Evolutionary conservation across 2,113 vertebrate species (phyloP), one percentile per base, ranked within the genome.

Genomic region (Ciconia maguari): DNA sequence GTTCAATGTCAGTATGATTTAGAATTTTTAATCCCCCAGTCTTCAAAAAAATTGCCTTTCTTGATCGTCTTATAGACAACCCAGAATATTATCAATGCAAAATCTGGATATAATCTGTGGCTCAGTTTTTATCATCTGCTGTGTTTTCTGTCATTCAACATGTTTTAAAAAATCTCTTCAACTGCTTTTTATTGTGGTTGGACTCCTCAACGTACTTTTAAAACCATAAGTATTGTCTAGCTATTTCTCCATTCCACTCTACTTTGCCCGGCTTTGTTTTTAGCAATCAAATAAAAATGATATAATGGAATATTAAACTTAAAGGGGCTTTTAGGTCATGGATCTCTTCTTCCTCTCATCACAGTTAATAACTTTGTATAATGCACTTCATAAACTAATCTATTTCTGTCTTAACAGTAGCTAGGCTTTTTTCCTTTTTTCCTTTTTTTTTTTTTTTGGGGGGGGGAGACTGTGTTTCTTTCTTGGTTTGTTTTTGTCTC

Each of bases 361-460:
- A 48, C 5, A 75, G 18, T n/a, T 69, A 92, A 44, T 58, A 10
- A 19, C 25, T 78, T 51, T 2, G 0, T 25, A 21, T 26, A 81
- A 60, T 32, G 13, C 5, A 70, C 36, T 84, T 88, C 16, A 58
- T 75, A 66, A 84, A 61, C 14, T 29, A 64, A 29, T 13, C 9
- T 18, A 6, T 66, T 54, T 57, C 10, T 76, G 11, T 48, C 42
- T 54, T 78, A 70, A 36, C 0, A 16, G 9, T 46, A 58, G 4
- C 8, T 18, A 36, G 10, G 3, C 0, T 32, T 78, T 84, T 64
- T 38, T 10, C 0, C 1, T 2, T 14, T 8, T 26, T 16, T 32
- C 4, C 42, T 5, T 24, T 36, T 21, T 58, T 3, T 13, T 4
- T 48, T 5, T 24, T 36, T 38, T 38, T 36, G 36, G 36, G 36